These are phyloP conservation scores for Acanthurus tractus DNA, from an alignment of 2,797 vertebrate genomes.

Conservation along the genomic window DNA sequence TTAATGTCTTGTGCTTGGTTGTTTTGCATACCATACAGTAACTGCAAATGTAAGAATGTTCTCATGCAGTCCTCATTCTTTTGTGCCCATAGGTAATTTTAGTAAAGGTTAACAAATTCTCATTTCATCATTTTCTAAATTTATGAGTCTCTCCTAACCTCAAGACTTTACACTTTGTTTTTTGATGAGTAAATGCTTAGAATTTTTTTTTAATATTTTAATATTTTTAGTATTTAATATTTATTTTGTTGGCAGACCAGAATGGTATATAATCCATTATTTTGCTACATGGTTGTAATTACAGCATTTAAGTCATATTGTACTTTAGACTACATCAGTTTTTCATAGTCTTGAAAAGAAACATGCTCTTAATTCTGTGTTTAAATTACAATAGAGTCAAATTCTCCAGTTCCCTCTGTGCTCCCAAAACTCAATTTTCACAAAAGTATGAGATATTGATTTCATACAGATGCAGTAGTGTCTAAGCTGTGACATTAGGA, in stretches of 20 bases:
- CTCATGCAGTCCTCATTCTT: background rate
- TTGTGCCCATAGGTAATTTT: background rate
- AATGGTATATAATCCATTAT: too few species aligned
- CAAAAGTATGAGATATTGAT: conserved; percentile 85
- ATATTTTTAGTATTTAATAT: too few species aligned
- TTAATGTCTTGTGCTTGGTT: background rate
- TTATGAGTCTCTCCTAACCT: too few species aligned
- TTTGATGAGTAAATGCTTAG: background rate
- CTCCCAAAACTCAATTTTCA: conserved; percentile 77
- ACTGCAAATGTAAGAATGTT: too few species aligned
- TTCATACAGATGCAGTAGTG: conserved; percentile 73
- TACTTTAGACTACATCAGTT: background rate
- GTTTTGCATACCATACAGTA: background rate
- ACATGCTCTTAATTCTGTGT: conserved; percentile 34
- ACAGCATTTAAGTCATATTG: background rate
- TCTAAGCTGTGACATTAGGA: conserved; percentile 79
- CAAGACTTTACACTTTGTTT: background rate
- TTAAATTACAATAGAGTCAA: conserved; percentile 40
- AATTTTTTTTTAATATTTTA: too few species aligned
- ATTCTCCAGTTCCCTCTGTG: conserved; percentile 35
- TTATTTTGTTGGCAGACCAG: too few species aligned
- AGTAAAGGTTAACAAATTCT: background rate
- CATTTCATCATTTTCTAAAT: background rate
- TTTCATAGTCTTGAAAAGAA: conserved; percentile 21
- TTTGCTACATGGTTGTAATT: background rate